Evolutionary conservation across 2,113 vertebrate genomes (phyloP), one percentile per base, ranked within the genome.

Genomic region (Felis catus): DNA sequence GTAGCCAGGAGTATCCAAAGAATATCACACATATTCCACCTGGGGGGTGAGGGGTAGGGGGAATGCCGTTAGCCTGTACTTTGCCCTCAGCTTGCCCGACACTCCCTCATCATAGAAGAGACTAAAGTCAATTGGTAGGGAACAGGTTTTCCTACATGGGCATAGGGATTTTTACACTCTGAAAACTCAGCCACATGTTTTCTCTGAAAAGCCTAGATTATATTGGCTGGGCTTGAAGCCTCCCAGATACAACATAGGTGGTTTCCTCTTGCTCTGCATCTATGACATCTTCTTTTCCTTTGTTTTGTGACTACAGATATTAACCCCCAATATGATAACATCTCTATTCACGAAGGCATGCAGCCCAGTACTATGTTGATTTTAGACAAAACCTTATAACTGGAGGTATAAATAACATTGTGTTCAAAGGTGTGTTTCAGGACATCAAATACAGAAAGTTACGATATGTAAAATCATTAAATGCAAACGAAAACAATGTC

Each of bases 401-500:
- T 39, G 51, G 25, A 74, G 4, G 29, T n/a, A 48, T 55, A 96
- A 76, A 96, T 94, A 66, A 53, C 70, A 84, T 13, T 70, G 18
- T 70, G 4, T 36, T 94, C 41, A 63, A 15, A 31, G 55, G 27
- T 95, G 6, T 86, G 25, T 73, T 80, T 91, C 70, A 79, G 21
- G 82, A 83, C 36, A 91, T 86, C 51, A 87, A 55, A 92, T 92
- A 78, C 71, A 4, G n/a, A 91, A 3, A 48, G 19, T 70, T 74
- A 81, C 19, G 83, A 51, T 80, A 80, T n/a, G 41, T 95, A 80
- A 95, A 90, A 82, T 39, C 45, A 92, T 74, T 15, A 70, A 70
- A 83, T 53, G 29, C 31, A 89, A 89, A 58, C 36, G 63, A 85
- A 95, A 92, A 91, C 70, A 88, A 80, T 76, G 55, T 95, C 61